Conservation (phyloP, 2,113 vertebrate species). For the Cyprinodon brontotheroides region DNA sequence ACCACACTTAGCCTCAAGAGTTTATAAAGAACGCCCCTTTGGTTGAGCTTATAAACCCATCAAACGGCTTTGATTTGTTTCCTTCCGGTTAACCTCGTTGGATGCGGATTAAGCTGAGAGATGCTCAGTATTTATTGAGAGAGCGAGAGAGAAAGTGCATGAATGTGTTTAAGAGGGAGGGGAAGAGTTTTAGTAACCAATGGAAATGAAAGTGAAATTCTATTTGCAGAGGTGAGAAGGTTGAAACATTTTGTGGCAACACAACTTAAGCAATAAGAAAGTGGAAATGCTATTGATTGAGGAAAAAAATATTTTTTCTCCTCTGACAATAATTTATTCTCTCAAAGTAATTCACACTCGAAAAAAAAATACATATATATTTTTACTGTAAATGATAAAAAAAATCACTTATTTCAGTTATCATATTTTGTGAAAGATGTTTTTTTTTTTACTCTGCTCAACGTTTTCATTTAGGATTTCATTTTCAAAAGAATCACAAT, state of each 20-base stretch:
- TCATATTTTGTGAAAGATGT: neutral
- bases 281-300: neutral
- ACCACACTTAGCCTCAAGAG: no score
- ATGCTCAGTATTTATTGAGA: slow-evolving; percentile 60
- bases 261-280: neutral
- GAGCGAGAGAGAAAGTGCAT: slow-evolving; percentile 28
- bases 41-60: slow-evolving; percentile 5
- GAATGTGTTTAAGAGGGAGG: neutral
- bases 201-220: slow-evolving; percentile 31
- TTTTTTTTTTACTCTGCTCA: neutral
- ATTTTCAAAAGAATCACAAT: no score
- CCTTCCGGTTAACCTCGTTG: slow-evolving; percentile 48
- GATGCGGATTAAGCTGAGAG: slow-evolving; percentile 50
- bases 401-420: neutral
- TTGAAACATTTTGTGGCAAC: neutral
- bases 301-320: neutral
- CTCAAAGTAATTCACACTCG: no score
- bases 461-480: no score
- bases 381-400: no score
- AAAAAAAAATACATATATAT: no score
- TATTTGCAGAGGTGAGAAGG: neutral
- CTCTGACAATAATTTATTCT: neutral
- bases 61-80: slow-evolving; percentile 45
- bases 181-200: slow-evolving; percentile 55
- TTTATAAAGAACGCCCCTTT: neutral